Percentiles rank a stretch among this genome's conserved stretches.
Conservation (phyloP, 2,888 invertebrate genomes). For the Merodon equestris region DNA sequence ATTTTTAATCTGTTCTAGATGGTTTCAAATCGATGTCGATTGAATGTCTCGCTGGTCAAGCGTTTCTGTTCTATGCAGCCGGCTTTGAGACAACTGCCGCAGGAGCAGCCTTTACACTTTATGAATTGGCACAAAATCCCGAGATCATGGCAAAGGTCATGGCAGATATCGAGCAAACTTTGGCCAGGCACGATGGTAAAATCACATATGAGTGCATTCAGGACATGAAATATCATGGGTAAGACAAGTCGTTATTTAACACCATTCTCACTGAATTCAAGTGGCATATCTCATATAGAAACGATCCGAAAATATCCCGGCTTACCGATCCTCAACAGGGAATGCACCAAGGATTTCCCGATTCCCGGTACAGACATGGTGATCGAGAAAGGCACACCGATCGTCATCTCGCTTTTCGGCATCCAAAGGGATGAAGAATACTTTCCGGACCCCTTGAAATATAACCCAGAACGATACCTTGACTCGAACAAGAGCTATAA, state of each 20-base stretch:
- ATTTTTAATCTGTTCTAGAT: slow-evolving; percentile 54
- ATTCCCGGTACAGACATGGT: slow-evolving; percentile 74
- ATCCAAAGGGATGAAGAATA: slow-evolving; percentile 78
- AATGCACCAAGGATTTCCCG: slow-evolving; percentile 76
- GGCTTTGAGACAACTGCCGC: slow-evolving; percentile 79
- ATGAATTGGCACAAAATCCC: slow-evolving; percentile 78
- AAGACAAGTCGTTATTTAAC: not conserved
- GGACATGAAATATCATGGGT: slow-evolving; percentile 79
- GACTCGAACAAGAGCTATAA: slow-evolving; percentile 72
- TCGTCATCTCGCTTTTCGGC: slow-evolving; percentile 77
- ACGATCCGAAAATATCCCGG: slow-evolving; percentile 79
- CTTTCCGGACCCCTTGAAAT: slow-evolving; percentile 78
- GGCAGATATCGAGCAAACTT: slow-evolving; percentile 75
- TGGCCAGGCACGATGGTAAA: slow-evolving; percentile 73
- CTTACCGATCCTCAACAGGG: slow-evolving; percentile 76
- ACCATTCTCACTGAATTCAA: not conserved
- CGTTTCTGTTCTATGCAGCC: slow-evolving; percentile 78
- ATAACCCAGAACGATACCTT: slow-evolving; percentile 78
- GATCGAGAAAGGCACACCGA: slow-evolving; percentile 76
- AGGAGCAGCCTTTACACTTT: slow-evolving; percentile 77
- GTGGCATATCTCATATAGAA: slow-evolving; percentile 72
- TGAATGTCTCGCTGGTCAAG: slow-evolving; percentile 76
- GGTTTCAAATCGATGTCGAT: slow-evolving; percentile 75
- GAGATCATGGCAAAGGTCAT: slow-evolving; percentile 75
- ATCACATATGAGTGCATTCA: slow-evolving; percentile 78